A percentile compares a stretch with the other conserved stretches of the same genome.
phyloP scores from a whole-genome alignment of 2,888 invertebrate species.

The Epinotia ramella region DNA sequence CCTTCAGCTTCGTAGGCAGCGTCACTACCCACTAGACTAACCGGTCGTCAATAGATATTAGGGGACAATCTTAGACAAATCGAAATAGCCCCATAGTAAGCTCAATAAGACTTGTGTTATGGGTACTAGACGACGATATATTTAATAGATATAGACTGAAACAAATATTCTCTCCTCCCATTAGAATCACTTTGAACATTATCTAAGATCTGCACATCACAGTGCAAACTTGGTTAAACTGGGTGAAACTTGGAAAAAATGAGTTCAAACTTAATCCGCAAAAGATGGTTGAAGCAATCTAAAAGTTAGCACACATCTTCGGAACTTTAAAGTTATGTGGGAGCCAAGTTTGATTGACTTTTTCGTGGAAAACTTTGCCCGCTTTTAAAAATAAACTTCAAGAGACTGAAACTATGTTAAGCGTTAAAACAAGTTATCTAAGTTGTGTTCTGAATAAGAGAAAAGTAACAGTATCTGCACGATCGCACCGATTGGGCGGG shows the following conservation, averaged over 20 bases:
- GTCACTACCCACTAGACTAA: too few relatives aligned
- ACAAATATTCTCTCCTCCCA: too few relatives aligned
- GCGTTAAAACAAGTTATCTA: neutral
- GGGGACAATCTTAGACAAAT: too few relatives aligned
- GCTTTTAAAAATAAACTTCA: conserved; percentile 38
- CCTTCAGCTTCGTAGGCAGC: too few relatives aligned
- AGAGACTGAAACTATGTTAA: neutral
- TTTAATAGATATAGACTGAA: too few relatives aligned
- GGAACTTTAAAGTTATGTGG: conserved; percentile 38
- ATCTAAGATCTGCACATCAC: neutral
- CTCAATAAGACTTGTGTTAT: too few relatives aligned
- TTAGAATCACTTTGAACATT: too few relatives aligned
- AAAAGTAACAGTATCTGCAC: too few relatives aligned
- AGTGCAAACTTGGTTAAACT: conserved; percentile 4
- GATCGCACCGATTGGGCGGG: too few relatives aligned
- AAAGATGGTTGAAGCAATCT: conserved; percentile 40
- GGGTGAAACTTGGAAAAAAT: conserved; percentile 22
- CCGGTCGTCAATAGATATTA: too few relatives aligned
- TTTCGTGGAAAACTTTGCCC: conserved; percentile 34
- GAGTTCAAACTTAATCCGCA: conserved; percentile 30
- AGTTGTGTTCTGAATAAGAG: neutral
- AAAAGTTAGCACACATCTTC: conserved; percentile 41
- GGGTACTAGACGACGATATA: too few relatives aligned
- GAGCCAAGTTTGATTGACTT: conserved; percentile 43
- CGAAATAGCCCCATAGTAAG: too few relatives aligned